A percentile compares a stretch with the other conserved stretches of the same genome.
These are phyloP conservation scores for Lepus oiostolus DNA, from an alignment of 2,797 vertebrate species.

Conservation along the genomic window DNA sequence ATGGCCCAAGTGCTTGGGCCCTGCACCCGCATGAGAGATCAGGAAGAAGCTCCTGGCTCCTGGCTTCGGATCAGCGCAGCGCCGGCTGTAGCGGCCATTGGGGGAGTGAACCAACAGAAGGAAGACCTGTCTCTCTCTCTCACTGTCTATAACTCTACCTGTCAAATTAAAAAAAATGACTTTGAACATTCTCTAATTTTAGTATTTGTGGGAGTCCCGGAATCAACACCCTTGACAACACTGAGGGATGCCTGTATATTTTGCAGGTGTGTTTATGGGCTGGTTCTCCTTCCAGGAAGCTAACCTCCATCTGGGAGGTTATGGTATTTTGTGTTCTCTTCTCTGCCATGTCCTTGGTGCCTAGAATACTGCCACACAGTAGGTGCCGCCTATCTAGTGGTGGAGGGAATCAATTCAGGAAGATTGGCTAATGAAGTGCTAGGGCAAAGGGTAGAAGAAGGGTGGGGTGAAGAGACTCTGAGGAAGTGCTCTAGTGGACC, in stretches of 20 bases:
- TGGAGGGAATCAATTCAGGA: neutral
- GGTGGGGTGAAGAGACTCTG: neutral
- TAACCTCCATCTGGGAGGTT: neutral
- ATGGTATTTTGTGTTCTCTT: slow-evolving; percentile 28
- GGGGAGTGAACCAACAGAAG: too few relatives aligned
- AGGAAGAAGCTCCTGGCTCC: too few relatives aligned
- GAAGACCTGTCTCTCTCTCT: too few relatives aligned
- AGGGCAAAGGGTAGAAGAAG: neutral
- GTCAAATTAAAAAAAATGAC: too few relatives aligned
- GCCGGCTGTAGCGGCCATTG: too few relatives aligned
- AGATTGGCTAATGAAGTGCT: neutral
- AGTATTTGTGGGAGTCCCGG: too few relatives aligned
- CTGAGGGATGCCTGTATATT: neutral
- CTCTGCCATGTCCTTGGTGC: slow-evolving; percentile 21
- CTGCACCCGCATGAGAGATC: too few relatives aligned
- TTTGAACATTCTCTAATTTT: too few relatives aligned
- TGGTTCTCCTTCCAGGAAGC: neutral
- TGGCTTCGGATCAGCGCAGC: too few relatives aligned
- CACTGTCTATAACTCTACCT: too few relatives aligned
- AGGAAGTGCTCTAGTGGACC: slow-evolving; percentile 28
- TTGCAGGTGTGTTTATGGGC: slow-evolving; percentile 17
- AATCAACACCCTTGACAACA: neutral
- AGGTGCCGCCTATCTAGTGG: slow-evolving; percentile 1
- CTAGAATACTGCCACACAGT: neutral
- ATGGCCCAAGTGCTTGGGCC: too few relatives aligned